phyloP scores from a whole-genome alignment of 2,888 invertebrate species.

The Troglohyphantes excavatus region DNA sequence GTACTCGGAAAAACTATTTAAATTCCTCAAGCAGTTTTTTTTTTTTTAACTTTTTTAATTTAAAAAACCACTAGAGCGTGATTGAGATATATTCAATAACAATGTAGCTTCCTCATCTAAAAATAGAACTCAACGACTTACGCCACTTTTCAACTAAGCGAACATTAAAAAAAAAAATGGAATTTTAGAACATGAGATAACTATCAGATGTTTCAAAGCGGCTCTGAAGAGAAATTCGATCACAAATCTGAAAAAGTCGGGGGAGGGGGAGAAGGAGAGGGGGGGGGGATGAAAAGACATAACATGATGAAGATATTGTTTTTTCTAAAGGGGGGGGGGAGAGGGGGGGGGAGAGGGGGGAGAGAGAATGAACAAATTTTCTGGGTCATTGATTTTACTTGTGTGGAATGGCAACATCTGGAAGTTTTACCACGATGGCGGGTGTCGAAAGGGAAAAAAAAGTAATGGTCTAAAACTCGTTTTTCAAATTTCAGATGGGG shows the following conservation, averaged over 20 bases:
- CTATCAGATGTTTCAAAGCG: constrained; percentile 11
- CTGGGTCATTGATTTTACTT: constrained; percentile 46
- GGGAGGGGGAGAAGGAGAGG: neutral
- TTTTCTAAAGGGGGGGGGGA: constrained; percentile 19
- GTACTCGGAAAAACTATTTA: too few relatives aligned
- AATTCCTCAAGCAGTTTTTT: too few relatives aligned
- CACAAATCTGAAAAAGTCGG: neutral
- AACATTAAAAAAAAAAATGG: constrained; percentile 18
- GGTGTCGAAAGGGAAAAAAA: neutral
- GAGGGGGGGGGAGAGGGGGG: too few relatives aligned
- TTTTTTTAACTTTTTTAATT: too few relatives aligned
- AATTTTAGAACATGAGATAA: constrained; percentile 29
- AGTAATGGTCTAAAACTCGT: constrained; percentile 28
- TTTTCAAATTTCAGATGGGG: constrained; percentile 5
- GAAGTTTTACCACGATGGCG: constrained; percentile 3
- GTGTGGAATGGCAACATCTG: constrained; percentile 25
- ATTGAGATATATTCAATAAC: too few relatives aligned
- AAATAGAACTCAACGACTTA: neutral
- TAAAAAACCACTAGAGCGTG: too few relatives aligned
- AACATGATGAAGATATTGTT: constrained; percentile 21
- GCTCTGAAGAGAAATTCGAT: constrained; percentile 6
- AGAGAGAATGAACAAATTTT: constrained; percentile 7
- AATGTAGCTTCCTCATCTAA: neutral
- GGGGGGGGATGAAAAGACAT: neutral
- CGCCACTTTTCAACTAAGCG: neutral